Evolutionary conservation across 2,888 invertebrate species (phyloP).

Genomic region (Melipona bicolor): DNA sequence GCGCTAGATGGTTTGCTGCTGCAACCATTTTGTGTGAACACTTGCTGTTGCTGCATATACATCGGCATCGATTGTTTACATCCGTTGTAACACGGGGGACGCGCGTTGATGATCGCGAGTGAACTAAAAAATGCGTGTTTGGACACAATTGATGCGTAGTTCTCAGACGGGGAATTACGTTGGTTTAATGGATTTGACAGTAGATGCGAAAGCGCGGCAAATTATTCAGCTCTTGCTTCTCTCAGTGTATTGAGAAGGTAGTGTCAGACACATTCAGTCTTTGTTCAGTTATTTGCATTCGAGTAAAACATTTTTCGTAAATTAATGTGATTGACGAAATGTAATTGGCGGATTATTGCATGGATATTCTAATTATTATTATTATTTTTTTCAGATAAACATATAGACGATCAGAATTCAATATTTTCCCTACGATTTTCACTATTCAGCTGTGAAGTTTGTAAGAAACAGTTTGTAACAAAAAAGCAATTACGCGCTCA

Average conservation of each 20-base stretch:
- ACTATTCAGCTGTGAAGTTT: constrained; percentile 78
- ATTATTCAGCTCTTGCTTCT: constrained; percentile 10
- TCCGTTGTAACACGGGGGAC: constrained; percentile 53
- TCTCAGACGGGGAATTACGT: constrained; percentile 1
- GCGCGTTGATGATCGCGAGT: constrained; percentile 32
- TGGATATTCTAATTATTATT: background rate
- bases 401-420: constrained; percentile 62
- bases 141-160: constrained; percentile 1
- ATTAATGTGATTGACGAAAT: background rate
- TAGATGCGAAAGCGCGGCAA: constrained; percentile 64
- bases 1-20: constrained; percentile 25
- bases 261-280: constrained; percentile 21
- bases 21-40: constrained; percentile 62
- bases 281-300: constrained; percentile 1
- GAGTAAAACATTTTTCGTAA: background rate
- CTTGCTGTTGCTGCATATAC: constrained; percentile 47
- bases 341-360: background rate
- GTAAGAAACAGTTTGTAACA: constrained; percentile 75
- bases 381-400: constrained; percentile 72
- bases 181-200: constrained; percentile 44
- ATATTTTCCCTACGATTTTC: constrained; percentile 37
- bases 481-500: constrained; percentile 79
- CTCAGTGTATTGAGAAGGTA: constrained; percentile 10
- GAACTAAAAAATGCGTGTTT: constrained; percentile 30
- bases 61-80: constrained; percentile 65